Evolutionary conservation across 1,140 invertebrate species (phyloP).

Genomic region (Drosophila baimaii): DNA sequence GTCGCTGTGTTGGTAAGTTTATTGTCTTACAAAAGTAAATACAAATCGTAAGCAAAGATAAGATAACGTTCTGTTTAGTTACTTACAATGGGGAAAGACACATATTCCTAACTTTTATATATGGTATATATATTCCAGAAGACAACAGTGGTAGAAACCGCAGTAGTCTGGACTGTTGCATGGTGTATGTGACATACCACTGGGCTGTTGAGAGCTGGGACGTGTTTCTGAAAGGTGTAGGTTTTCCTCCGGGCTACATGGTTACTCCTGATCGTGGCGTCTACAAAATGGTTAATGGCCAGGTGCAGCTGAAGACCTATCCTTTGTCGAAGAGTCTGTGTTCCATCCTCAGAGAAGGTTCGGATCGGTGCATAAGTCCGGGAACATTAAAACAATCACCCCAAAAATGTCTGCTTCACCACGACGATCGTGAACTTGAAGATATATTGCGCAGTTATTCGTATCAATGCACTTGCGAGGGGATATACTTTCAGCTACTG

Average conservation of each 20-base stretch:
- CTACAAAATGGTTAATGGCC: conserved; percentile 12
- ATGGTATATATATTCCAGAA: neutral
- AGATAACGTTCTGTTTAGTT: no score
- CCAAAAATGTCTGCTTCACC: neutral
- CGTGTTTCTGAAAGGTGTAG: neutral
- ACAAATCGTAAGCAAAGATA: no score
- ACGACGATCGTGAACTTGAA: neutral
- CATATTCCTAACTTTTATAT: no score
- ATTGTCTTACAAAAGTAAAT: no score
- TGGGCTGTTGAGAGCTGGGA: neutral
- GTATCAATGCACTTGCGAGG: neutral
- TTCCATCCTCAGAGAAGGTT: neutral
- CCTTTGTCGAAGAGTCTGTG: no score
- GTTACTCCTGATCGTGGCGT: conserved; percentile 9
- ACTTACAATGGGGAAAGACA: no score
- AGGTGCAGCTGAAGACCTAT: conserved; percentile 6
- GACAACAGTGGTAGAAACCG: neutral
- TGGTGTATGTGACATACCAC: conserved; percentile 1
- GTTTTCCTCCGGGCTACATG: neutral
- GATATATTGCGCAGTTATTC: neutral
- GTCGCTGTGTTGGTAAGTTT: no score
- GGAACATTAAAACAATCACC: neutral
- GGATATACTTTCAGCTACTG: neutral
- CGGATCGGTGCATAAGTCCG: neutral
- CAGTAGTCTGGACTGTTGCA: conserved; percentile 8